Conservation (phyloP, 2,797 vertebrate species). For the Melanotaenia nigrans region DNA sequence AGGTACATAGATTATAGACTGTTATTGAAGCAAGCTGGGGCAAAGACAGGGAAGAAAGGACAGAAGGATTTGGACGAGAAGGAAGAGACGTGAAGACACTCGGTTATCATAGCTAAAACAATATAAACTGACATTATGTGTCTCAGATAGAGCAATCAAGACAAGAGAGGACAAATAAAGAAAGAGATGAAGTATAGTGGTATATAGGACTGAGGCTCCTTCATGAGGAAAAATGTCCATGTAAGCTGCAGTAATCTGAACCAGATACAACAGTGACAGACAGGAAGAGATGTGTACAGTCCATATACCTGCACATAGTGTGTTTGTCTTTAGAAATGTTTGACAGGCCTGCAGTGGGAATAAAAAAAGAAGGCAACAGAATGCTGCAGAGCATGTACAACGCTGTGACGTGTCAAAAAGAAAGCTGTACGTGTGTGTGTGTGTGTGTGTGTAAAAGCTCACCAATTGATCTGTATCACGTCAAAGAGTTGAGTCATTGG, state of each 20-base stretch:
- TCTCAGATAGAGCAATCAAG: constrained; percentile 36
- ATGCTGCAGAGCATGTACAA: constrained; percentile 51
- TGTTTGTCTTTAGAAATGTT: constrained; percentile 49
- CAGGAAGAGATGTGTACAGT: constrained; percentile 38
- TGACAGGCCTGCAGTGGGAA: constrained; percentile 58
- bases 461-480: constrained; percentile 54
- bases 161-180: constrained; percentile 38
- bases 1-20: constrained; percentile 44
- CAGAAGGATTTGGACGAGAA: constrained; percentile 18
- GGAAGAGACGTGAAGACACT: constrained; percentile 19
- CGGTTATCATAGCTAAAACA: constrained; percentile 28
- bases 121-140: constrained; percentile 27
- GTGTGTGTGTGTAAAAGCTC: constrained; percentile 31
- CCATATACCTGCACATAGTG: constrained; percentile 47
- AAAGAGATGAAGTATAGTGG: constrained; percentile 18
- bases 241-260: constrained; percentile 72
- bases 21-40: constrained; percentile 26
- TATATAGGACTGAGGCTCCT: constrained; percentile 34
- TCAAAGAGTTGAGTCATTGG: constrained; percentile 70
- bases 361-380: constrained; percentile 51
- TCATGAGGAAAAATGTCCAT: constrained; percentile 72
- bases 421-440: constrained; percentile 33
- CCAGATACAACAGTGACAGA: constrained; percentile 70
- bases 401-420: constrained; percentile 36
- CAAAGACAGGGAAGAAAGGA: constrained; percentile 32